A percentile compares a stretch with the other conserved stretches of the same genome.
phyloP scores from a whole-genome alignment of 1,140 invertebrate species.

The Vollenhovia emeryi region DNA sequence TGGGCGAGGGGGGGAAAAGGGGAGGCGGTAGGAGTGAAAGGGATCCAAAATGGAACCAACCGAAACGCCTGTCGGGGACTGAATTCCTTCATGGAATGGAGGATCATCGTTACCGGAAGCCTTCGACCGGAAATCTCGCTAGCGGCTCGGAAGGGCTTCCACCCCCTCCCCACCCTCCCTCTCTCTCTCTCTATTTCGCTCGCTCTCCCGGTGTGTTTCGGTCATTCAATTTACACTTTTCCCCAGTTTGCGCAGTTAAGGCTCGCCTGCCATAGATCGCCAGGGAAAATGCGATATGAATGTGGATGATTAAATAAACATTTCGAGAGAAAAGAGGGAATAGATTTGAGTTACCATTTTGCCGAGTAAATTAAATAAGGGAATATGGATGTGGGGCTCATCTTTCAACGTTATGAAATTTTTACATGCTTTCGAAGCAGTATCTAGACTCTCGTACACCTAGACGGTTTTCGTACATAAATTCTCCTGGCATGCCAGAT shows the following conservation, averaged over 20 bases:
- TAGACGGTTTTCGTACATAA: not conserved
- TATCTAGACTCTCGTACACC: not conserved
- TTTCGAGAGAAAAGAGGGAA: not conserved
- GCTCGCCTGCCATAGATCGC: not conserved
- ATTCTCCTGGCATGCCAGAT: not conserved
- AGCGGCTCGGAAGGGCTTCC: slow-evolving; percentile 9
- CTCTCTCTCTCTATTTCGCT: not conserved
- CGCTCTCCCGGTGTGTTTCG: not conserved
- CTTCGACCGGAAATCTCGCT: slow-evolving; percentile 72
- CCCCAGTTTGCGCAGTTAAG: not conserved
- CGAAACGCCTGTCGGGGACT: slow-evolving; percentile 5
- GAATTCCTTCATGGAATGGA: slow-evolving; percentile 52
- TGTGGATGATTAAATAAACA: not conserved
- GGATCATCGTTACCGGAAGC: slow-evolving; percentile 74
- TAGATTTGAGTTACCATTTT: not conserved
- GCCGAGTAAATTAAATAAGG: not conserved
- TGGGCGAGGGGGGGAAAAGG: not conserved
- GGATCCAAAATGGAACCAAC: slow-evolving; percentile 17
- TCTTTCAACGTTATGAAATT: not conserved
- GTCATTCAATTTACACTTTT: slow-evolving; percentile 67
- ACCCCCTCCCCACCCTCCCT: too few relatives aligned
- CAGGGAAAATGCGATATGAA: not conserved
- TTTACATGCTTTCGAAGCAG: not conserved
- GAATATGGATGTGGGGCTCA: not conserved
- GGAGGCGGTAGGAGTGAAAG: not conserved